A percentile compares a stretch with the other conserved stretches of the same genome.
Evolutionary conservation across 2,888 invertebrate genomes (phyloP).

Genomic region (Leptinotarsa haldemani): DNA sequence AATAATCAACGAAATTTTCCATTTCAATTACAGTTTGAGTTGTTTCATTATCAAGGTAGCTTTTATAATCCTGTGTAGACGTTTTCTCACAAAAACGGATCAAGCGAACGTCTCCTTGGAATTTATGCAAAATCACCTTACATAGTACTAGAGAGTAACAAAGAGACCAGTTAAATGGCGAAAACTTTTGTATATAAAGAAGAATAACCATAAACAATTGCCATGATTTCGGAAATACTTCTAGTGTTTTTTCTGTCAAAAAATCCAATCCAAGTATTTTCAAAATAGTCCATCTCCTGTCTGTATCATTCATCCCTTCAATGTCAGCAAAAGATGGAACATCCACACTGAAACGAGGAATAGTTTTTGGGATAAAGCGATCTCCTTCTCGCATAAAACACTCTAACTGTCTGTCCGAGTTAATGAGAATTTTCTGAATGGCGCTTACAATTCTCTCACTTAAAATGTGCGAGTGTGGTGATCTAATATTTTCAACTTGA

Average conservation of each 20-base stretch:
- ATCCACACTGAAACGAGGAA: neutral
- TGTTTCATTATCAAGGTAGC: neutral
- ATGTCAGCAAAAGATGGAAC: neutral
- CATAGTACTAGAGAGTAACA: neutral
- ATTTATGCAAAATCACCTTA: neutral
- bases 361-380: neutral
- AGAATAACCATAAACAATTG: neutral
- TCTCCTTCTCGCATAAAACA: neutral
- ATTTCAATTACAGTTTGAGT: neutral
- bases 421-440: neutral
- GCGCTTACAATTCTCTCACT: neutral
- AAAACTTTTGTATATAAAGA: neutral
- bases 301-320: neutral
- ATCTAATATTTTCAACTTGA: neutral
- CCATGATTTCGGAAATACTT: neutral
- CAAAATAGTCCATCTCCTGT: neutral
- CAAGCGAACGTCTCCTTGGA: neutral
- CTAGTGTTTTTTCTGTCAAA: neutral
- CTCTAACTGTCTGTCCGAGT: neutral
- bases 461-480: neutral
- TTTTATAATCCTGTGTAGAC: neutral
- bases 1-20: neutral
- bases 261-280: neutral
- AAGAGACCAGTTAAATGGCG: neutral
- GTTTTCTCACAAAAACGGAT: neutral